Evolutionary conservation across 2,797 vertebrate genomes (phyloP).

Genomic region (Crax fasciolata): DNA sequence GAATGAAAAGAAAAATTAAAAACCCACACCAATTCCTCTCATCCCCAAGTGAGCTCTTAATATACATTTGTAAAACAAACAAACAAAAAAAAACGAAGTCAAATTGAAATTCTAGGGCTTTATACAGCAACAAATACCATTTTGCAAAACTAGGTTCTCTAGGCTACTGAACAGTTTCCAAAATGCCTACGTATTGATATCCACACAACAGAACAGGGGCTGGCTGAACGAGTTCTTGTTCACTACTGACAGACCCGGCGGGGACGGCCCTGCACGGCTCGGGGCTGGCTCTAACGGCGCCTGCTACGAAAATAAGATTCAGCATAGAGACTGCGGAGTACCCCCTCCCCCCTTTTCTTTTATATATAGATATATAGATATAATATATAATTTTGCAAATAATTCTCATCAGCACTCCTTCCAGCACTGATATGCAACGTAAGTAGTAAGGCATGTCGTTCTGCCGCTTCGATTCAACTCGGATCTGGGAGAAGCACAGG

Average conservation of each 20-base stretch:
- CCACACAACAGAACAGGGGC: slow-evolving; percentile 80
- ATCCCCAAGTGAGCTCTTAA: slow-evolving; percentile 37
- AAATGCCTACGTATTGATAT: slow-evolving; percentile 68
- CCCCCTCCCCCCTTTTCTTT: neutral
- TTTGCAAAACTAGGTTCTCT: slow-evolving; percentile 61
- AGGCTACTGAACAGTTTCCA: slow-evolving; percentile 32
- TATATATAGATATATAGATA: slow-evolving; percentile 68
- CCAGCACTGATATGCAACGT: slow-evolving; percentile 19
- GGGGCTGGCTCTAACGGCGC: slow-evolving; percentile 66
- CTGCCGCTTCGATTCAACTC: slow-evolving; percentile 26
- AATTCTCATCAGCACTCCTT: slow-evolving; percentile 46
- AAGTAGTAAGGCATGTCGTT: slow-evolving; percentile 42
- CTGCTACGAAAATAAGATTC: slow-evolving; percentile 70
- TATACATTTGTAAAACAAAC: neutral
- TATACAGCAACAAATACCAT: slow-evolving; percentile 61
- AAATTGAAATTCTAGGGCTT: slow-evolving; percentile 56
- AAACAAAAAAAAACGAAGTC: neutral
- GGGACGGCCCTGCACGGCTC: slow-evolving; percentile 55
- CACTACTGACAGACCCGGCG: slow-evolving; percentile 31
- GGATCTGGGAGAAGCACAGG: neutral
- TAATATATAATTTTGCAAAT: slow-evolving; percentile 53
- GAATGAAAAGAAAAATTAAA: slow-evolving; percentile 55
- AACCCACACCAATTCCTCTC: slow-evolving; percentile 2
- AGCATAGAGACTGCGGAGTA: neutral
- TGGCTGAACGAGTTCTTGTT: slow-evolving; percentile 86